phyloP scores from a whole-genome alignment of 2,797 vertebrate genomes.

The Thaleichthys pacificus region DNA sequence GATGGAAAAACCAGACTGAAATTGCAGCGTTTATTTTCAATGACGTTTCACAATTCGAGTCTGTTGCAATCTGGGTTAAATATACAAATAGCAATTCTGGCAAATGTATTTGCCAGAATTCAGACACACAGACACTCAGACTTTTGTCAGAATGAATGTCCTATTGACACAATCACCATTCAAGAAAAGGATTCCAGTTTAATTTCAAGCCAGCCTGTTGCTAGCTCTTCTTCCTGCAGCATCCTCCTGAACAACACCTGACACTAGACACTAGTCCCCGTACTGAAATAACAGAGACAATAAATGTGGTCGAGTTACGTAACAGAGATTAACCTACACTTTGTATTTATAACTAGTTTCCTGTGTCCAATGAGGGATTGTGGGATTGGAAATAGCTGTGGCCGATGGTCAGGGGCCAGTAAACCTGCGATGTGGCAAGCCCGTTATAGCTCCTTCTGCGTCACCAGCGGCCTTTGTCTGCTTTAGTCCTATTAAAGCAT shows the following conservation, averaged over 20 bases:
- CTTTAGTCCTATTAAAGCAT: constrained; percentile 84
- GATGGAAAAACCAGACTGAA: neutral
- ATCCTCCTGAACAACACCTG: constrained; percentile 12
- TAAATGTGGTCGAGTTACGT: constrained; percentile 53
- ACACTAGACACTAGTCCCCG: constrained; percentile 40
- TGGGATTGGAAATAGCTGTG: constrained; percentile 77
- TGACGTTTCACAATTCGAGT: neutral
- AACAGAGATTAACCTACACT: constrained; percentile 73
- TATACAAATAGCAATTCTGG: neutral
- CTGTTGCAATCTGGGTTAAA: neutral
- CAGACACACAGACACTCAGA: neutral
- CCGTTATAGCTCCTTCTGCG: constrained; percentile 79
- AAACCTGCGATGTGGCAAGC: constrained; percentile 77
- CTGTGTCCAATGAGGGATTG: constrained; percentile 77
- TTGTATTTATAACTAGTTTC: constrained; percentile 78
- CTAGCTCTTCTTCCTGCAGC: too few species aligned
- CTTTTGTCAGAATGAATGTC: neutral
- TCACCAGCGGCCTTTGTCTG: constrained; percentile 77
- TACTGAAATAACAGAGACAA: constrained; percentile 30
- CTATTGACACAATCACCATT: neutral
- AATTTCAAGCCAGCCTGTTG: neutral
- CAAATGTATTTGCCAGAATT: neutral
- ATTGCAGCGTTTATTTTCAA: neutral
- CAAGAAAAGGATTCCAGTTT: neutral
- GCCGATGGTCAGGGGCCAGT: constrained; percentile 73